Evolutionary conservation across 1,140 invertebrate genomes (phyloP), one percentile per base, ranked within the genome.

Genomic region (Saccostrea glomerata): DNA sequence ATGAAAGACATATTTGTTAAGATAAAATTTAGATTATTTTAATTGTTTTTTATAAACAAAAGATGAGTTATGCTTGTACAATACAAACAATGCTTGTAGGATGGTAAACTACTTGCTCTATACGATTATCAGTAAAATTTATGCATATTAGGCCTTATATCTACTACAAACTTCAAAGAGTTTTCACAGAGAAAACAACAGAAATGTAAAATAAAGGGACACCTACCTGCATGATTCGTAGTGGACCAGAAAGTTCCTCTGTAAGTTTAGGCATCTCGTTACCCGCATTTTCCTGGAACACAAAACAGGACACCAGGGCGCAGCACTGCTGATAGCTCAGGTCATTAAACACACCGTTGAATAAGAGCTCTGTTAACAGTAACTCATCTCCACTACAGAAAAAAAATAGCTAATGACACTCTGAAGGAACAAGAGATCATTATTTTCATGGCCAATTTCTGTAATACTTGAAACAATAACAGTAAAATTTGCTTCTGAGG

Each of bases 351-450:
- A 98, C 96, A 40, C 98, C 98, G 95, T 99, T 98, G 94, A 99
- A 99, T 40, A 99, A 97, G 97, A 99, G 97, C 96, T 99, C 99
- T 0, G 99, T 99, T 91, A 99, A 96, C 2, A 99, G 95, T n/a
- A 99, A 94, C 95, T 99, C 99, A 96, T 99, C 99, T 17, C 97
- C 98, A 94, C 98, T 98, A 92, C 87, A 96, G 95, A 92, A 90
- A 90, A 84, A 89, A 86, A 66, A 85, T 47, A 47, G 40, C 40
- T 47, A 47, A 2, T 47, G 40, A 47, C 40, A 47, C 6, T 47
- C 6, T 6, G 6, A 47, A 47, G 40, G 40, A 47, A 47, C 40
- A 6, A 47, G 40, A 47, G 2, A 3, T 47, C 6, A 3, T 3
- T 47, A 2, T 47, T 47, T 47, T 47, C 2, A 47, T 6, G 40